Base-by-base conservation (phyloP, 2,113 vertebrate species). In the Platichthys stellatus region DNA sequence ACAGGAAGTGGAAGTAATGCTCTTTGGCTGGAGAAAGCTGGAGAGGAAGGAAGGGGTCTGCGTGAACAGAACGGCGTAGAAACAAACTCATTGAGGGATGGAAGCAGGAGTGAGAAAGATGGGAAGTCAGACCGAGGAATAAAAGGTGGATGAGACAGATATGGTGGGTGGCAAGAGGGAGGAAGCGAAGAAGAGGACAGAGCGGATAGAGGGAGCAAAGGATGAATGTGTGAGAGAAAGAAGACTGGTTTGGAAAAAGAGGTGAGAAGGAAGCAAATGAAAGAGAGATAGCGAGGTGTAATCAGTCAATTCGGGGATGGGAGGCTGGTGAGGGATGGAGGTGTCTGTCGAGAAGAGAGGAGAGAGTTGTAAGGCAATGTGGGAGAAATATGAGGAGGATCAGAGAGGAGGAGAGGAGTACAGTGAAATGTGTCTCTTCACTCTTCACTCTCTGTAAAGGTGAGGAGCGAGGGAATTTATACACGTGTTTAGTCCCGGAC, bases 401-500 rank as follows among this genome's bases (percentile, higher is more conserved):
- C 54, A 67, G 56, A 81, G 74, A 49, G 57, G 65, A 81, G 66
- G 57, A 63, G 80, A 63, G 49, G 56, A 60, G 61, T 31, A 69
- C 61, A 57, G 70, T 17, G 28, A 51, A 85, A 73, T 35, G 61
- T 85, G 75, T 81, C 82, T 23, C 63, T 69, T 70, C 81, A 76
- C 18, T 23, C 23, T 23, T 23, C 23, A 23, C 23, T 23, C 23
- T 23, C 43, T 54, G 69, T 80, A 70, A 74, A 86, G 74, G 89
- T 84, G 80, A 84, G 80, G 71, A 82, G 74, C 15, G 66, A 69
- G 43, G 74, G 53, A 74, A 83, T 80, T 69, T 61, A 70, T 76
- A 63, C 35, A 38, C 69, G 28, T 62, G 60, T 72, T 84, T 57
- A 64, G 47, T 56, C 68, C 38, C 57, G 43, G 62, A 82, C 77